Conservation (phyloP, 1,140 invertebrate genomes). For the Diorhabda sublineata region DNA sequence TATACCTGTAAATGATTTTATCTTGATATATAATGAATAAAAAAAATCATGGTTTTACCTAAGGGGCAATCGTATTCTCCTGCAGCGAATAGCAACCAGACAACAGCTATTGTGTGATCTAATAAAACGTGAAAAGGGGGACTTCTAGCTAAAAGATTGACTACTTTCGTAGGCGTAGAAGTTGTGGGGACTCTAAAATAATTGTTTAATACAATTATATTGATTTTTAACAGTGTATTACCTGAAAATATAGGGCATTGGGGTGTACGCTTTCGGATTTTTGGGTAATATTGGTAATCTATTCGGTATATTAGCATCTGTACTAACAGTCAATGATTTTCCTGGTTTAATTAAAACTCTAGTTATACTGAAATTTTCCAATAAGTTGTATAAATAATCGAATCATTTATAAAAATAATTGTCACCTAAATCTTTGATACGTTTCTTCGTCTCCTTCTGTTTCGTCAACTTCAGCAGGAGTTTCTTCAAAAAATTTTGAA, state of each 20-base stretch:
- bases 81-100: slow-evolving; percentile 41
- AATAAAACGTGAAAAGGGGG: slow-evolving; percentile 41
- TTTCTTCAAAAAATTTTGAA: too few relatives aligned
- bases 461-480: too few relatives aligned
- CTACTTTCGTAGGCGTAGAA: slow-evolving; percentile 25
- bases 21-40: not conserved
- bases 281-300: slow-evolving; percentile 27
- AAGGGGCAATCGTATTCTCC: slow-evolving; percentile 27
- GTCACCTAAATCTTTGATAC: too few relatives aligned
- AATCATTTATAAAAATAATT: too few relatives aligned
- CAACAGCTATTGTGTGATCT: slow-evolving; percentile 43
- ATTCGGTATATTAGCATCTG: slow-evolving; percentile 24
- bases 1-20: slow-evolving; percentile 25
- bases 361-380: slow-evolving; percentile 20
- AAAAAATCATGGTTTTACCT: slow-evolving; percentile 8
- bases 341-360: slow-evolving; percentile 29
- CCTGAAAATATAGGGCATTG: slow-evolving; percentile 31
- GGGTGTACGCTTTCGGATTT: slow-evolving; percentile 23
- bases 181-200: slow-evolving; percentile 11
- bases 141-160: slow-evolving; percentile 33
- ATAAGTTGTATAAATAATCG: too few relatives aligned
- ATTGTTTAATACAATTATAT: not conserved
- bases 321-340: slow-evolving; percentile 16
- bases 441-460: too few relatives aligned
- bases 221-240: not conserved